Conservation (phyloP, 2,888 invertebrate genomes). For the Ophion ellenae region DNA sequence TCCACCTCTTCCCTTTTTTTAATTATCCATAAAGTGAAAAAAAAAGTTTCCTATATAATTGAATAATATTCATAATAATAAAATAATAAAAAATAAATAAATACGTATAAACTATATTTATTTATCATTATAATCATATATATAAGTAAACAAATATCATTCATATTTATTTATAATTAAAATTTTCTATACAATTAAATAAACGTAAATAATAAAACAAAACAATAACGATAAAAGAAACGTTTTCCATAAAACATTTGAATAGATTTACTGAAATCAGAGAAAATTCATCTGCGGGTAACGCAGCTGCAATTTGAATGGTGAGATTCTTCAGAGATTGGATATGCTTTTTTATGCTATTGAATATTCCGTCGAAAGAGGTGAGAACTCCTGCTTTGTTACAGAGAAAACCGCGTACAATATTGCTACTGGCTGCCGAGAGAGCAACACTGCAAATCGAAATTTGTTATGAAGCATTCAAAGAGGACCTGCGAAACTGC, state of each 20-base stretch:
- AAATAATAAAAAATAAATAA: too few relatives aligned
- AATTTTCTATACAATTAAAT: too few relatives aligned
- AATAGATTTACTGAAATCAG: background rate
- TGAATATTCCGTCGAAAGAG: background rate
- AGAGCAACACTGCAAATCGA: constrained; percentile 53
- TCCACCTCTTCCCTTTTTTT: too few relatives aligned
- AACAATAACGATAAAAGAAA: too few relatives aligned
- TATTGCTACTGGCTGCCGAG: constrained; percentile 1
- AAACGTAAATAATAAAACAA: too few relatives aligned
- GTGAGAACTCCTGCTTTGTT: background rate
- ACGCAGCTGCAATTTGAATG: background rate
- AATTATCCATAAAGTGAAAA: too few relatives aligned
- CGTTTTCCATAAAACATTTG: background rate
- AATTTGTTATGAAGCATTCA: constrained; percentile 63
- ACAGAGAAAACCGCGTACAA: constrained; percentile 3
- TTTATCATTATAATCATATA: too few relatives aligned
- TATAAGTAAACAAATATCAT: too few relatives aligned
- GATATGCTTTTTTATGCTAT: background rate
- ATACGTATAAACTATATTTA: too few relatives aligned
- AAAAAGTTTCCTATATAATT: too few relatives aligned
- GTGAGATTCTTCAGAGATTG: background rate
- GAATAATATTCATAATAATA: too few relatives aligned
- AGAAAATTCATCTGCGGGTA: background rate
- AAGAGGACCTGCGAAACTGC: constrained; percentile 37
- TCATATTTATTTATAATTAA: too few relatives aligned